These are phyloP conservation scores for Orius insidiosus DNA, from an alignment of 1,140 invertebrate genomes.

Conservation along the genomic window DNA sequence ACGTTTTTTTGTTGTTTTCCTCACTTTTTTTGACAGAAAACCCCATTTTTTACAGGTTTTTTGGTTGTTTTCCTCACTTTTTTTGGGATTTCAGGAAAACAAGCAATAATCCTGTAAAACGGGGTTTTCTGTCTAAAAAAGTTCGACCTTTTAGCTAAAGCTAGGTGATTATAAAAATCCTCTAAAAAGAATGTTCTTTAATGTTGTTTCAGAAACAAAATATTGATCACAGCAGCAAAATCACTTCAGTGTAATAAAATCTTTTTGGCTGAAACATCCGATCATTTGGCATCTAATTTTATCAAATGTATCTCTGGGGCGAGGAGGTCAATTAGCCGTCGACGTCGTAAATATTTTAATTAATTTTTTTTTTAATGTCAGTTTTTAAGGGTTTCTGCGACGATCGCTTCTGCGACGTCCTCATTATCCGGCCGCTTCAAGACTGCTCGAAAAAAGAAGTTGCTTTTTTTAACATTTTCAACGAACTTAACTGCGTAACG, in stretches of 20 bases:
- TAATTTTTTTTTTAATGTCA: too few relatives aligned
- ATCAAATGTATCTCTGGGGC: conserved; percentile 48
- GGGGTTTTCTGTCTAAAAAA: too few relatives aligned
- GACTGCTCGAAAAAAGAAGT: conserved; percentile 59
- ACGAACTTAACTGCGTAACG: conserved; percentile 29
- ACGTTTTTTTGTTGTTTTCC: too few relatives aligned
- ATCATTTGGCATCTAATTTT: conserved; percentile 48
- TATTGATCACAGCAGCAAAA: conserved; percentile 39
- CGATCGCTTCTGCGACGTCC: conserved; percentile 31
- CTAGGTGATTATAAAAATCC: too few relatives aligned
- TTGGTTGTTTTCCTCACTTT: too few relatives aligned
- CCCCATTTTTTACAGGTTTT: too few relatives aligned
- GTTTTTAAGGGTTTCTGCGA: conserved; percentile 52
- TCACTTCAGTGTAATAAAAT: conserved; percentile 43
- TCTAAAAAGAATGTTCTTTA: too few relatives aligned
- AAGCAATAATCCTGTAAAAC: too few relatives aligned
- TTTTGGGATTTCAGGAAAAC: too few relatives aligned
- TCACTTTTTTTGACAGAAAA: too few relatives aligned
- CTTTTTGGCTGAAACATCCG: conserved; percentile 47
- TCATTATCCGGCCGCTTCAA: conserved; percentile 46
- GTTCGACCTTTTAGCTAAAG: too few relatives aligned
- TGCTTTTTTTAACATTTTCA: conserved; percentile 38
- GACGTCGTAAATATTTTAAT: conserved; percentile 37
- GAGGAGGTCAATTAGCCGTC: conserved; percentile 50
- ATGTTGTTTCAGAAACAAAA: conserved; percentile 30